These are phyloP conservation scores for Melanophora roralis DNA, from an alignment of 2,888 invertebrate species.

Conservation along the genomic window DNA sequence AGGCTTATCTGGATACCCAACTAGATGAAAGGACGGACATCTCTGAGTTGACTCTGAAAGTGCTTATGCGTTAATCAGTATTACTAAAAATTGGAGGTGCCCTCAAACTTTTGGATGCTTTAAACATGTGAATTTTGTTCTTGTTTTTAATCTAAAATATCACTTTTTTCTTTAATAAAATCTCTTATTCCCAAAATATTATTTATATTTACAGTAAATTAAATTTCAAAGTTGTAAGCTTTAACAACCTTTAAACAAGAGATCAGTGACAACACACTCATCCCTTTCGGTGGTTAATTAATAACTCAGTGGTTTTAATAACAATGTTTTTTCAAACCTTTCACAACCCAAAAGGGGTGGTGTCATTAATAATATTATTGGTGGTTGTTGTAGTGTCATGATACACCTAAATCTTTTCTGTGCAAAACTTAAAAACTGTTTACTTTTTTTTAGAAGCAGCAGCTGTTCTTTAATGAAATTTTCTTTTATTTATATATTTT, in stretches of 20 bases:
- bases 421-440: too few relatives aligned
- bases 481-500: constrained; percentile 2
- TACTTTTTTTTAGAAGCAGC: not conserved
- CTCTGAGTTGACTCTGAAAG: too few relatives aligned
- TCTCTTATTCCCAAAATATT: too few relatives aligned
- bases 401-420: not conserved
- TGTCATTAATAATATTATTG: not conserved
- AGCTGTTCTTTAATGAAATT: constrained; percentile 3
- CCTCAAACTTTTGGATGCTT: too few relatives aligned
- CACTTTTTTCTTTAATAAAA: too few relatives aligned
- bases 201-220: too few relatives aligned
- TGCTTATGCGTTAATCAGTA: too few relatives aligned
- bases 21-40: too few relatives aligned
- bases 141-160: too few relatives aligned
- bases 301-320: not conserved
- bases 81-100: too few relatives aligned
- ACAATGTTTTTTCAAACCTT: not conserved
- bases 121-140: too few relatives aligned
- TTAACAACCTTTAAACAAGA: not conserved
- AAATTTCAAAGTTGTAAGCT: not conserved
- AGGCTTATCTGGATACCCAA: too few relatives aligned
- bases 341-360: not conserved
- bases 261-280: not conserved
- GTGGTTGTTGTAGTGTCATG: not conserved
- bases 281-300: constrained; percentile 15